A percentile compares a stretch with the other conserved stretches of the same genome.
Conservation (phyloP, 2,113 vertebrate genomes). For the Aspidoscelis tigris region DNA sequence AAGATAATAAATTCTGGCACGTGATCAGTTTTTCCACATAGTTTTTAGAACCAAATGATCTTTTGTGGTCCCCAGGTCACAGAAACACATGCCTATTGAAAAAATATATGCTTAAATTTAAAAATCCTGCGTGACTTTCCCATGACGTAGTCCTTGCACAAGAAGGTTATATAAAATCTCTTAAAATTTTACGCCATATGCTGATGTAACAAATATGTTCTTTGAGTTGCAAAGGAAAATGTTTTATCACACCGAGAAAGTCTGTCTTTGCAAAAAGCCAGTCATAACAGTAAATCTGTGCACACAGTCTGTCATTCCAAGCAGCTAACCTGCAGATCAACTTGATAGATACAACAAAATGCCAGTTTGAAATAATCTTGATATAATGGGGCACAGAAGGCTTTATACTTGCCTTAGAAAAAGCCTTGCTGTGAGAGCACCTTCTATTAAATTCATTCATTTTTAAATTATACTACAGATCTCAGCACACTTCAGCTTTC, state of each 20-base stretch:
- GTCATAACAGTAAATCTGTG: conserved; percentile 24
- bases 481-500: no score
- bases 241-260: conserved; percentile 13
- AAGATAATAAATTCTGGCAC: conserved; percentile 10
- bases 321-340: neutral
- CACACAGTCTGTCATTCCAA: neutral
- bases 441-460: accelerated
- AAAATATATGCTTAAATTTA: conserved; percentile 13
- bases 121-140: conserved; percentile 20
- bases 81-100: conserved; percentile 12
- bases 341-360: neutral
- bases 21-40: neutral
- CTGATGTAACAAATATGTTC: neutral
- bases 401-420: neutral
- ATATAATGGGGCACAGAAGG: neutral
- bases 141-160: neutral
- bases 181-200: neutral
- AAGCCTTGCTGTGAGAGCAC: accelerated
- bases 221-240: neutral
- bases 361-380: neutral
- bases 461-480: neutral
- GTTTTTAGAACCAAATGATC: neutral
- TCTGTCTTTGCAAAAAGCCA: neutral
- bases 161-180: conserved; percentile 14
- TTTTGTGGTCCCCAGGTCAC: neutral